Base-by-base conservation (phyloP, 1,140 invertebrate species). In the Drosophila novamexicana region DNA sequence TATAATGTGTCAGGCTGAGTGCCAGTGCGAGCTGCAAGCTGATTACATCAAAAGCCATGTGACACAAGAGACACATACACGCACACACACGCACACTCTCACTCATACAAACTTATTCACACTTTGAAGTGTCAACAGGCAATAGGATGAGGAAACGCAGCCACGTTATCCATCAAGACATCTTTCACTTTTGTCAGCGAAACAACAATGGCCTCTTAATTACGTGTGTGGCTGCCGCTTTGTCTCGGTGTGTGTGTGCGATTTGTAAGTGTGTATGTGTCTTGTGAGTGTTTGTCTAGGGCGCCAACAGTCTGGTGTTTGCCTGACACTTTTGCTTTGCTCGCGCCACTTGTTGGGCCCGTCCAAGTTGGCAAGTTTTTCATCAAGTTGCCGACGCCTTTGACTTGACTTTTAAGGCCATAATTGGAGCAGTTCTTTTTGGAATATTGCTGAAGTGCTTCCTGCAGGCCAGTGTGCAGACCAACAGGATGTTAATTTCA, bases 151-250 rank as follows among this genome's bases (percentile, higher is more conserved):
- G 53, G 58, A 69, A 54, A 61, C 63, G 37, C 61, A 67, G 70
- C 39, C 66, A 64, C 69, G 79, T 88, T 91, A 91, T 91, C 90
- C 86, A 82, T 91, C 85, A 91, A 81, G 80, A 67, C 70, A 90
- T 91, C 90, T 91, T 91, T 91, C 82, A 91, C 90, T 91, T 91
- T 91, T 91, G 90, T 91, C 90, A 91, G 90, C 90, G 86, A 81
- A 90, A 91, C 85, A 91, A 91, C 90, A 91, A 91, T 91, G 85
- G 90, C 85, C 90, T 91, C 90, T 91, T 91, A 91, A 91, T 91
- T 91, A 91, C 90, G 81, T 82, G 73, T 88, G 71, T 70, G 66
- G 29, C 42, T 56, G 57, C 29, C 34, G n/a, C 70, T 72, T 75
- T 64, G 47, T 67, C 63, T 72, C 50, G 8, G n/a, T 45, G 29